These are phyloP conservation scores for Drosophila athabasca DNA, from an alignment of 1,140 invertebrate genomes.

Conservation along the genomic window DNA sequence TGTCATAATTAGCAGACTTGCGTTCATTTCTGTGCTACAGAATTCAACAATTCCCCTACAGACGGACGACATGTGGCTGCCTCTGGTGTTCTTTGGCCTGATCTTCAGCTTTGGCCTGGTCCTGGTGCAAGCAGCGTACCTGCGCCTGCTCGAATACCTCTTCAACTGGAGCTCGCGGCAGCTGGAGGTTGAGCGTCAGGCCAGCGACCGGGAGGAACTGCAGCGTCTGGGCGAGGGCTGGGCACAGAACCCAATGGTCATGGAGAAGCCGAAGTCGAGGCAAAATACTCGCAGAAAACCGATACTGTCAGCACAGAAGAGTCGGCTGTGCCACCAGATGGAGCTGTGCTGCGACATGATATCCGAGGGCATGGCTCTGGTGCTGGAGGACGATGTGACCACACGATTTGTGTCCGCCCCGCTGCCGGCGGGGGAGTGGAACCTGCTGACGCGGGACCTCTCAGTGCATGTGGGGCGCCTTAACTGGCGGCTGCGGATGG, in stretches of 20 bases:
- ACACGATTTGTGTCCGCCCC: slow-evolving; percentile 44
- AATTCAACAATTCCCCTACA: too few species aligned
- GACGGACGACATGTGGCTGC: neutral
- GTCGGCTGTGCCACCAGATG: slow-evolving; percentile 15
- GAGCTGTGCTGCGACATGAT: slow-evolving; percentile 46
- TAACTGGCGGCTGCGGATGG: slow-evolving; percentile 19
- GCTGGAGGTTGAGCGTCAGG: neutral
- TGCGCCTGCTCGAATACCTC: slow-evolving; percentile 31
- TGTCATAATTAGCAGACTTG: too few species aligned
- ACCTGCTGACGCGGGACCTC: slow-evolving; percentile 57
- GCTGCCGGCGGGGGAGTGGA: slow-evolving; percentile 36
- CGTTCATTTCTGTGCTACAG: too few species aligned
- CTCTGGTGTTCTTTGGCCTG: neutral
- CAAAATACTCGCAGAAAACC: too few species aligned
- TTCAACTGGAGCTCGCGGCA: slow-evolving; percentile 35
- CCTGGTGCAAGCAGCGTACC: slow-evolving; percentile 18
- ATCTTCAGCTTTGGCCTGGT: slow-evolving; percentile 20
- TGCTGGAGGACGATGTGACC: slow-evolving; percentile 68
- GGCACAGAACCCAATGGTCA: too few species aligned
- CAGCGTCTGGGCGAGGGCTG: neutral
- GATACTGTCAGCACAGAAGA: slow-evolving; percentile 15
- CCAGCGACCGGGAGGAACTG: neutral
- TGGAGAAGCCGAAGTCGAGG: neutral
- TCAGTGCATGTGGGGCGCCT: slow-evolving; percentile 16
- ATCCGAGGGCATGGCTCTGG: slow-evolving; percentile 28